Base-by-base conservation (phyloP, 2,888 invertebrate species). In the Cantharis flavilabris region DNA sequence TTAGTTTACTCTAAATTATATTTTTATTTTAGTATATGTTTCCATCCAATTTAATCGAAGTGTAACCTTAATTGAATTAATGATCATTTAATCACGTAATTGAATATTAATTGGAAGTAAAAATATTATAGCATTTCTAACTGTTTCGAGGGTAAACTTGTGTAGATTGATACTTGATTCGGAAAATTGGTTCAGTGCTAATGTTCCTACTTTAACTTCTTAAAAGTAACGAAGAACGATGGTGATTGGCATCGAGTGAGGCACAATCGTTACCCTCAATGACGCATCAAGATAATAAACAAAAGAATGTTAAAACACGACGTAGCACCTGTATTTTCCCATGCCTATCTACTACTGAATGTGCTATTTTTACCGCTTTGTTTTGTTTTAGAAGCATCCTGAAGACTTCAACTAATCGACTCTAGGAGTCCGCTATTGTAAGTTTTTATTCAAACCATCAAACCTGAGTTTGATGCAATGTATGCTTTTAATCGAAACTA, bases 201-300 rank as follows among this genome's bases (percentile, higher is more conserved):
- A 49, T 62, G 62, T 70, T 70, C 16, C 70, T 62, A 49, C 49
- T 20, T 70, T 70, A 49, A 49, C 49, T 33, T 20, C 63, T 28
- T 62, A 28, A 26, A 26, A 62, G 26, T 33, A 16, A 72, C 63
- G 71, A 71, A 69, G 73, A 73, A 73, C 23, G 69, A 75, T 72
- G 79, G 80, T 71, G 82, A 83, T 82, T 83, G 83, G 82, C 83
- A 83, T 78, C 80, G 76, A 80, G 79, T 79, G 76, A 64, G 77
- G 76, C 79, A 81, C 82, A 85, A 84, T 87, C 86, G 86, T 87
- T 87, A 87, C 84, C 77, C 83, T 83, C 85, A 81, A 87, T 87
- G 87, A 87, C 86, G 86, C 86, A 87, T 87, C 87, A 87, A 85
- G 85, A 86, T 85, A 83, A 83, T 84, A 85, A 86, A 86, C 85